phyloP scores from a whole-genome alignment of 2,888 invertebrate species.

The Dicyrtomina minuta region DNA sequence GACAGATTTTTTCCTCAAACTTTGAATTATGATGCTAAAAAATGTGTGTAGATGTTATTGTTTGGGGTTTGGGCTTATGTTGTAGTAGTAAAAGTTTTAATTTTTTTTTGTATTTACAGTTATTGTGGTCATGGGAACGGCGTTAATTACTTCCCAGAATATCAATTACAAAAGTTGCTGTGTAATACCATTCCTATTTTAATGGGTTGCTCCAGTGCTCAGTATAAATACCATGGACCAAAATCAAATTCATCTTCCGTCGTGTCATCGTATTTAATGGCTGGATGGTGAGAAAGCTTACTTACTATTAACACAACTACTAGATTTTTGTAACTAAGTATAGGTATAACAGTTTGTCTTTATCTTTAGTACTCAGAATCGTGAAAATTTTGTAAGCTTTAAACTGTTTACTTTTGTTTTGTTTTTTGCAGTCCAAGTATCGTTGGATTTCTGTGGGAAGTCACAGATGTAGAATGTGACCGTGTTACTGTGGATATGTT shows the following conservation, averaged over 20 bases:
- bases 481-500: slow-evolving; percentile 64
- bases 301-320: too few relatives aligned
- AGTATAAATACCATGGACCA: slow-evolving; percentile 60
- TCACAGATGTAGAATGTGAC: slow-evolving; percentile 71
- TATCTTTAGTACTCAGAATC: too few relatives aligned
- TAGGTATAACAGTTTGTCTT: too few relatives aligned
- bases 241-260: slow-evolving; percentile 64
- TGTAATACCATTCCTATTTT: slow-evolving; percentile 64
- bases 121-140: slow-evolving; percentile 79
- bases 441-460: slow-evolving; percentile 77
- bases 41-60: too few relatives aligned
- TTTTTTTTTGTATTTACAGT: slow-evolving; percentile 57
- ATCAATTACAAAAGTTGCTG: slow-evolving; percentile 62
- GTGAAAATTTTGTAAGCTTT: too few relatives aligned
- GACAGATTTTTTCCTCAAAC: too few relatives aligned
- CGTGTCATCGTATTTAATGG: slow-evolving; percentile 66
- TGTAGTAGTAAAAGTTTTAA: slow-evolving; percentile 1
- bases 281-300: slow-evolving; percentile 62
- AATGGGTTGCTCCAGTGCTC: slow-evolving; percentile 72
- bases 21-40: too few relatives aligned
- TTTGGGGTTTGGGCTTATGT: too few relatives aligned
- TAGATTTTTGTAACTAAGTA: too few relatives aligned
- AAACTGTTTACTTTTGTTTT: too few relatives aligned
- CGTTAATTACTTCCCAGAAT: slow-evolving; percentile 64
- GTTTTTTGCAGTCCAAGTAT: slow-evolving; percentile 65